These are phyloP conservation scores for Xanthia togata DNA, from an alignment of 2,888 invertebrate genomes.

Conservation along the genomic window DNA sequence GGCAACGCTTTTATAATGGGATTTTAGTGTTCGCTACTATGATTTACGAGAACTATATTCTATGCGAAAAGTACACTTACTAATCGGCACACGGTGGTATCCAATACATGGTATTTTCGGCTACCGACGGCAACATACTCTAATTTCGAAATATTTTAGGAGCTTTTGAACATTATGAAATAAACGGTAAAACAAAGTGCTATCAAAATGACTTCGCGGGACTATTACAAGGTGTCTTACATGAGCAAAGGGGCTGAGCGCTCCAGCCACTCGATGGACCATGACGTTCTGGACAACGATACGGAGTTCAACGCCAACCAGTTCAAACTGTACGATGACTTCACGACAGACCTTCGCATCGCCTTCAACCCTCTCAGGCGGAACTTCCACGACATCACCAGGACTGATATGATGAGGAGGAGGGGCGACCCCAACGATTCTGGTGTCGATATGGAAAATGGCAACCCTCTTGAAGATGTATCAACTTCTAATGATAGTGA, in stretches of 20 bases:
- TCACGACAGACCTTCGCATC: constrained; percentile 85
- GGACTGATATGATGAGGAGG: constrained; percentile 71
- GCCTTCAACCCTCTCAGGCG: constrained; percentile 83
- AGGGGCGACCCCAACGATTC: constrained; percentile 85
- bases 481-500: constrained; percentile 83
- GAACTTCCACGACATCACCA: constrained; percentile 77
- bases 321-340: constrained; percentile 88
- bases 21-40: constrained; percentile 64
- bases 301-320: constrained; percentile 88
- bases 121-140: constrained; percentile 70
- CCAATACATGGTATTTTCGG: constrained; percentile 76
- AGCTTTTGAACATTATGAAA: constrained; percentile 65
- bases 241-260: constrained; percentile 76
- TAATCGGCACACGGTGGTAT: constrained; percentile 73
- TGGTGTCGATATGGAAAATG: constrained; percentile 88
- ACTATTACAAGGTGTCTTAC: constrained; percentile 86
- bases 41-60: constrained; percentile 50
- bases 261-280: constrained; percentile 73
- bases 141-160: constrained; percentile 60
- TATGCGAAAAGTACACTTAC: constrained; percentile 35
- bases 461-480: constrained; percentile 83
- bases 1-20: constrained; percentile 58
- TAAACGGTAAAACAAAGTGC: constrained; percentile 60
- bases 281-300: constrained; percentile 85
- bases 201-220: constrained; percentile 83